Evolutionary conservation across 35 echinoderm and acorn worm genomes (phyloP), one percentile per base, ranked within the genome.

Genomic region (Lytechinus pictus): DNA sequence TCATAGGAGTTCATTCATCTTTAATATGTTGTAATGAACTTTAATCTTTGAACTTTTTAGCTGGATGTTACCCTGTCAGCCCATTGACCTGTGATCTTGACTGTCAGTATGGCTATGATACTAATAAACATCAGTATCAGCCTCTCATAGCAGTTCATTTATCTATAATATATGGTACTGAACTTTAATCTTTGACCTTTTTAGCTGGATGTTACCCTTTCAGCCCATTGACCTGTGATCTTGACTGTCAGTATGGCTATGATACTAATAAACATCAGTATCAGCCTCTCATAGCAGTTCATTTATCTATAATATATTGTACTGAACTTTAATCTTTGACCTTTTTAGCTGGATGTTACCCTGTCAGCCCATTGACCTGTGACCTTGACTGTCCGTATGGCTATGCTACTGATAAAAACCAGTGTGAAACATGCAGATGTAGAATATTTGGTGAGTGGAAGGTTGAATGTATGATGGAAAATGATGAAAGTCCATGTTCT

Each of bases 351-450:
- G 89, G 86, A 10, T 95, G 95, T 53, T 90, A 87, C 89, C 53
- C 24, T 28, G 54, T 95, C 27, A 51, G 57, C 52, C 86, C 52
- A 4, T 58, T 58, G 27, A 95, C 53, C 87, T 95, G 95, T 91
- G 87, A 95, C 89, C 55, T 90, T 3, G 53, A 55, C 5, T 95
- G 95, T 28, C 52, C 27, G 14, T 95, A 56, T 91, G 95, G 95
- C 14, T 95, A 90, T 91, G 95, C 95, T 53, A 95, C 95, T 55
- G 54, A 95, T 58, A 10, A 54, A 9, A 0, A 56, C 11, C 90
- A 91, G 11, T 96, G 95, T 86, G 95, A 93, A 33, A 93, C 86
- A 9, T 96, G 95, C 53, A 11, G 6, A 93, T 95, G 95, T 71
- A 95, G 89, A 95, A 91, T 58, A 89, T 91, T 90, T 57, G 89